phyloP scores from a whole-genome alignment of 2,113 vertebrate genomes.

The Chascanopsetta lugubris region DNA sequence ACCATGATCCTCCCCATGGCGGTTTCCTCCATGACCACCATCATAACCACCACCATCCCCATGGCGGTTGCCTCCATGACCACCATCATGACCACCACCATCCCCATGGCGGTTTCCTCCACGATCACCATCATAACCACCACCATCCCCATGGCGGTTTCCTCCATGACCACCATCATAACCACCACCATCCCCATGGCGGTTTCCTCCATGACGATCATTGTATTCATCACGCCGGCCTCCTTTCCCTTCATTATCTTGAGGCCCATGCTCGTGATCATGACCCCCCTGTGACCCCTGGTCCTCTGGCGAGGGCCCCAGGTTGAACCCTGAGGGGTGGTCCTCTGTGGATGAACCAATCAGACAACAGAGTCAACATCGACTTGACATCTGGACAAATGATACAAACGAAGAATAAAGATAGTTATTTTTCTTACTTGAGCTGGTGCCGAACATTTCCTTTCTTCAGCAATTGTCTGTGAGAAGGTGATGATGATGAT shows the following conservation, averaged over 20 bases:
- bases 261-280: neutral
- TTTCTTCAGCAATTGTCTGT: neutral
- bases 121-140: neutral
- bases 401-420: neutral
- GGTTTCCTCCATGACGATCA: neutral
- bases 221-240: neutral
- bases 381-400: neutral
- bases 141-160: neutral
- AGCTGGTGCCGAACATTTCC: constrained; percentile 21
- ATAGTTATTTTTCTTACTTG: constrained; percentile 8
- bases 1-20: neutral
- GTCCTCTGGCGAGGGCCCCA: neutral
- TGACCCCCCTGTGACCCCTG: neutral
- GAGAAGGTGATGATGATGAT: neutral
- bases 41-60: neutral
- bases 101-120: neutral
- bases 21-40: neutral
- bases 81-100: no score
- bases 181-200: neutral
- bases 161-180: neutral
- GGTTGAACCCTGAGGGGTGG: constrained; percentile 11
- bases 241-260: neutral
- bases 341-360: neutral
- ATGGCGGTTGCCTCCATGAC: neutral
- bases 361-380: neutral